These are phyloP conservation scores for Sciurus niger DNA, from an alignment of 2,113 vertebrate species.

Conservation along the genomic window DNA sequence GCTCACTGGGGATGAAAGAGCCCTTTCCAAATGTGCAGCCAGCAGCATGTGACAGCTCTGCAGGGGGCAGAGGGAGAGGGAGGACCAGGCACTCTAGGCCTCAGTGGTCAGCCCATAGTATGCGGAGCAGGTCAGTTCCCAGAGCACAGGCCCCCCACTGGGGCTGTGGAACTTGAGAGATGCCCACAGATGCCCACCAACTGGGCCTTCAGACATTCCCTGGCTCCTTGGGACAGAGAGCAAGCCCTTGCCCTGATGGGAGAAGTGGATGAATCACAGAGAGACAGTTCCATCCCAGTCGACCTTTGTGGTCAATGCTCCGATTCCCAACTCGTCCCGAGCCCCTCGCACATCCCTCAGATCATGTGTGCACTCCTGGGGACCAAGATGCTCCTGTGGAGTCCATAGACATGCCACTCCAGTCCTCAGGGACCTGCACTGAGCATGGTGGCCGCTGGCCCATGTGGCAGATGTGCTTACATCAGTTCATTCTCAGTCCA, in stretches of 20 bases:
- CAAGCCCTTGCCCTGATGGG: too few relatives aligned
- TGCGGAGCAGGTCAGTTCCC: background rate
- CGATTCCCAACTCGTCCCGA: background rate
- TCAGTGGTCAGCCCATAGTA: background rate
- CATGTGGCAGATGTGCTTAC: background rate
- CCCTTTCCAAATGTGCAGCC: background rate
- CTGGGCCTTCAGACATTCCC: background rate
- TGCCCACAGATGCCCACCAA: too few relatives aligned
- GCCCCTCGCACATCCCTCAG: background rate
- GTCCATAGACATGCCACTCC: background rate
- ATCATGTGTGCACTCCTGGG: accelerated
- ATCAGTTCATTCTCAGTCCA: background rate
- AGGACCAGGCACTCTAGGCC: too few relatives aligned
- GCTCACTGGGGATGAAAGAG: background rate
- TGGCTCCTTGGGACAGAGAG: background rate
- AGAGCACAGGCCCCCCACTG: background rate
- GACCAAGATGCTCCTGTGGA: too few relatives aligned
- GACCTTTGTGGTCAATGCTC: background rate
- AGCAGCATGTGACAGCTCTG: background rate
- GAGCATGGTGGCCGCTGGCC: background rate
- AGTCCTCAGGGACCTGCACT: background rate
- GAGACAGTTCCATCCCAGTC: background rate
- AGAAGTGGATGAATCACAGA: too few relatives aligned
- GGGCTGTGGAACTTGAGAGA: background rate
- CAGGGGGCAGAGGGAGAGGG: too few relatives aligned